Evolutionary conservation across 2,797 vertebrate genomes (phyloP), one percentile per base, ranked within the genome.

Genomic region (Poecilia velifera): DNA sequence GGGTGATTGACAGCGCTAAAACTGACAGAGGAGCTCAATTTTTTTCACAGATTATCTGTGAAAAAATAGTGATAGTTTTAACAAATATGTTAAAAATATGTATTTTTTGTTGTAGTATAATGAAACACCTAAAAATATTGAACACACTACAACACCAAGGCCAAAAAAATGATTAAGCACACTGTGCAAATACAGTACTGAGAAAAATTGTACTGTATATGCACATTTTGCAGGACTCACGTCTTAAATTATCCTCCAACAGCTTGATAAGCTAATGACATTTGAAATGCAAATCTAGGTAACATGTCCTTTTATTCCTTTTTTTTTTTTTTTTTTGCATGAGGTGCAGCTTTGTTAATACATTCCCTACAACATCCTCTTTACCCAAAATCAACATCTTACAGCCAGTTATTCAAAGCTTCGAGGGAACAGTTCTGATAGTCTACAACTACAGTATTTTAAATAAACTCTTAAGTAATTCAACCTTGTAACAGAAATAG

Each of bases 271-370:
- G 83, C 79, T 82, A 85, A 84, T 82, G 84, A 85, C 78, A 85
- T 88, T 89, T 83, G 76, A 90, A 92, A 95, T 94, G 92, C 89
- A 92, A 94, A 95, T 94, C 87, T 89, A 93, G 87, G 87, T 83
- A 92, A 83, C 83, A 84, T 82, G 85, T 88, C 80, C 76, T 78
- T 88, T 93, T 87, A 90, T 31, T 62, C 16, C 5, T 59, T 4
- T 90, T 88, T 87, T 90, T 88, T 87, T 82, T 31, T 2, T 90
- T 66, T 55, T 55, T 73, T 88, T 89, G 74, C 49, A 74, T 77
- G 83, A 78, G 71, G 74, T 76, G 77, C 57, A 81, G 57, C 77
- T 70, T 78, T 73, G 90, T 91, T 88, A 93, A 88, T 87, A 88
- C 83, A 78, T 73, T 74, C 62, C 83, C 86, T 86, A 91, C 86